These are phyloP conservation scores for Aphidius gifuensis DNA, from an alignment of 1,140 invertebrate genomes.

Conservation along the genomic window DNA sequence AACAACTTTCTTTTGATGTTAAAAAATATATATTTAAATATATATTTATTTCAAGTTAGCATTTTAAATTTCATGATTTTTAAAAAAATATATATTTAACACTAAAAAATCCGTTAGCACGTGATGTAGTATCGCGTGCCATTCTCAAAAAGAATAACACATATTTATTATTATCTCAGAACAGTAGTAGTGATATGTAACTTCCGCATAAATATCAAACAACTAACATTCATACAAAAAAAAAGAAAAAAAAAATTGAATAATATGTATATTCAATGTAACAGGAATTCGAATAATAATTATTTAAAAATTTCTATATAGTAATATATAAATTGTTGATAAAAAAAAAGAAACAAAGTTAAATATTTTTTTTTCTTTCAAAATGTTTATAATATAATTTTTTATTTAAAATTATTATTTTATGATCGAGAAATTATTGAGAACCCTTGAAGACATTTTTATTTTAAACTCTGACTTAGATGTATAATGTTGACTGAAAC, in stretches of 20 bases:
- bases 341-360: constrained; percentile 4
- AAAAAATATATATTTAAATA: too few species aligned
- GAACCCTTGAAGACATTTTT: constrained; percentile 50
- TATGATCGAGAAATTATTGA: constrained; percentile 17
- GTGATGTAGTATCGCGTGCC: constrained; percentile 10
- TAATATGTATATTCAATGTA: background rate
- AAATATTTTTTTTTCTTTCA: too few species aligned
- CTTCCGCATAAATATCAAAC: constrained; percentile 22
- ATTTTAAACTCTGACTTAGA: constrained; percentile 22
- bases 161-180: constrained; percentile 12
- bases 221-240: background rate
- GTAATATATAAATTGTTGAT: constrained; percentile 1
- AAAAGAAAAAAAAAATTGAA: background rate
- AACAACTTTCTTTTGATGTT: too few species aligned
- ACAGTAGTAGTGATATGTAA: constrained; percentile 11
- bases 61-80: too few species aligned
- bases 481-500: too few species aligned
- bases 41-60: too few species aligned
- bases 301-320: too few species aligned
- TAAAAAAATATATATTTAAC: too few species aligned
- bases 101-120: background rate
- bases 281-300: background rate
- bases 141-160: background rate
- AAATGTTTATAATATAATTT: constrained; percentile 24
- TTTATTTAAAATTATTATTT: background rate